Base-by-base conservation (phyloP, 1,140 invertebrate species). In the Eumeta japonica region DNA sequence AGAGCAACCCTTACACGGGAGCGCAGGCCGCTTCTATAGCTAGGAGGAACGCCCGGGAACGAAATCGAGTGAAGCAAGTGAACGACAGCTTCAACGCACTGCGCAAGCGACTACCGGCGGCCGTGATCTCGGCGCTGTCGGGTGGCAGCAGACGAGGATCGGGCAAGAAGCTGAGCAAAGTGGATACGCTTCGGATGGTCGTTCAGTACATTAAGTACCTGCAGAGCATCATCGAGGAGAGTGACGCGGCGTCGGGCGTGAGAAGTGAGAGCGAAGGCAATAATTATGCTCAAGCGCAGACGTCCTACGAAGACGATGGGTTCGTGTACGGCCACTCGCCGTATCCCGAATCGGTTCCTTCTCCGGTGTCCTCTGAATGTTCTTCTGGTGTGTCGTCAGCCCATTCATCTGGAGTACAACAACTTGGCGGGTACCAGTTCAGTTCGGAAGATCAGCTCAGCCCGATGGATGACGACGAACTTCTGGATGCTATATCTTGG, bases 121-220 rank as follows among this genome's bases (percentile, higher is more conserved):
- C 81, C 13, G 84, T 89, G 0, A 83, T 83, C 2, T 83, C 81
- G 53, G 89, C 84, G 35, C 77, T 89, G 39, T 80, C 81, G n/a
- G 79, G 81, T 16, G 80, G 80, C 0, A 72, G 83, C 0, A 81
- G 84, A 0, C 76, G 86, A 3, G 83, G 86, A 3, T 83, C 84
- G 5, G 81, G 79, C 45, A 97, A 96, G 64, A 94, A 97, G 60
- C 79, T 97, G 1, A 92, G 89, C 60, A 98, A 98, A 80, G 94
- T 97, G 3, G 94, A 97, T 60, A 98, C 94, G 0, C 67, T 98
- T 7, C 78, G 88, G 40, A 87, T 94, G 75, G 94, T 95, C 0
- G 92, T 97, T 0, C 91, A 96, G 58, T 97, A 98, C 62, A 98
- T 98, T 50, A 80, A 88, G 37, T 84, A 89, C 41, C 74, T 98